Percentiles rank a stretch among this genome's conserved stretches.
These are phyloP conservation scores for Betta splendens DNA, from an alignment of 2,797 vertebrate genomes.

Conservation along the genomic window DNA sequence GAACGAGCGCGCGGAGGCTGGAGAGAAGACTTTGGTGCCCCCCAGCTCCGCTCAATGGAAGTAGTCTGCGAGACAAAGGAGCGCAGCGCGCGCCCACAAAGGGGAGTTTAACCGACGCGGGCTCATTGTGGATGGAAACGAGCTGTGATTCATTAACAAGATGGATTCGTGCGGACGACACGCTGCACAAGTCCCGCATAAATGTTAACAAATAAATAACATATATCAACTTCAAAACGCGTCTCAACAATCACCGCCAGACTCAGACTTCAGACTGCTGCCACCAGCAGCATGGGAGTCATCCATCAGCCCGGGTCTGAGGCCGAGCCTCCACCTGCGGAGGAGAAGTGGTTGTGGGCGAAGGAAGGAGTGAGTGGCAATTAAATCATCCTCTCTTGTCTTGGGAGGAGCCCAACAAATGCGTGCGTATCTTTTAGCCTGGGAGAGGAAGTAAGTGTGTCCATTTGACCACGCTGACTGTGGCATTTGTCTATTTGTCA, in stretches of 20 bases:
- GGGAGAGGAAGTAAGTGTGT: slow-evolving; percentile 4
- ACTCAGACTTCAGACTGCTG: slow-evolving; percentile 32
- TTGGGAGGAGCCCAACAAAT: background rate
- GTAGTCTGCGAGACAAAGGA: slow-evolving; percentile 79
- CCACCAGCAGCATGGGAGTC: slow-evolving; percentile 67
- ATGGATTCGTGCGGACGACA: background rate
- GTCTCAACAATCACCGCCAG: slow-evolving; percentile 13
- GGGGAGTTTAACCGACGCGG: slow-evolving; percentile 23
- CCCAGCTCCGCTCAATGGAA: slow-evolving; percentile 81
- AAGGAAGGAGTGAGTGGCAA: slow-evolving; percentile 15
- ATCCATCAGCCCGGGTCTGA: slow-evolving; percentile 80
- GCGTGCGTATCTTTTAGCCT: slow-evolving; percentile 18
- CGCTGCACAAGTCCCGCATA: background rate
- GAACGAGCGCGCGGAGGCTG: slow-evolving; percentile 29
- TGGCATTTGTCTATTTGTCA: slow-evolving; percentile 20
- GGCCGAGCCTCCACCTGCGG: slow-evolving; percentile 75
- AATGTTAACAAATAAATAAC: background rate
- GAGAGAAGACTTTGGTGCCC: slow-evolving; percentile 83
- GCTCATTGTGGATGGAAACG: slow-evolving; percentile 19
- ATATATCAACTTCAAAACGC: too few relatives aligned
- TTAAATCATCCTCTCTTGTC: slow-evolving; percentile 41
- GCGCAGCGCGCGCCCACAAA: slow-evolving; percentile 28
- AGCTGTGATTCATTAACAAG: slow-evolving; percentile 24
- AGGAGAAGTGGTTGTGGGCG: slow-evolving; percentile 17
- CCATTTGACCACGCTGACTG: slow-evolving; percentile 5